Conservation (phyloP, 2,113 vertebrate genomes). For the Taurulus bubalis region DNA sequence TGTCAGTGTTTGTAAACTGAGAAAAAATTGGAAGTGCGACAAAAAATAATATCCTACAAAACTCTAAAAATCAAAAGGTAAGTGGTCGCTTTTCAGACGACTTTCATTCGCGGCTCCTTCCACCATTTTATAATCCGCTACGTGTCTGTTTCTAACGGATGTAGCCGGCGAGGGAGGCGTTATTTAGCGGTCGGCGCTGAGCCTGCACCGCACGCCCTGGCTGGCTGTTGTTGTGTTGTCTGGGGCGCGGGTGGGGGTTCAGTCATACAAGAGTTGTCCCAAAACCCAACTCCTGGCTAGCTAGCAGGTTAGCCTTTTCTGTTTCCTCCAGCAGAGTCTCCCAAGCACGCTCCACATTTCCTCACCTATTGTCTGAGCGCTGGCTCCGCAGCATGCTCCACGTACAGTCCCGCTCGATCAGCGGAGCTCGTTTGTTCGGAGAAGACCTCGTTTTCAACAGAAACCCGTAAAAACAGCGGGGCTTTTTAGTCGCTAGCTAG, state of each 20-base stretch:
- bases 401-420: neutral
- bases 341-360: neutral
- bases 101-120: neutral
- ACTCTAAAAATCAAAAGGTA: slow-evolving; percentile 68
- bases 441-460: neutral
- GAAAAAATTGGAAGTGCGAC: slow-evolving; percentile 81
- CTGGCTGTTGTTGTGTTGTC: slow-evolving; percentile 81
- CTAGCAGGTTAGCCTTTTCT: slow-evolving; percentile 48
- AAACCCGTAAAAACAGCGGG: neutral
- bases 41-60: slow-evolving; percentile 70
- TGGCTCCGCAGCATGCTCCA: neutral
- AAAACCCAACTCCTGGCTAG: slow-evolving; percentile 49
- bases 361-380: too few relatives aligned
- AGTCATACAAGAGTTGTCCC: slow-evolving; percentile 58
- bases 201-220: slow-evolving; percentile 50
- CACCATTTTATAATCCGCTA: neutral
- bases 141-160: neutral
- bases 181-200: slow-evolving; percentile 66
- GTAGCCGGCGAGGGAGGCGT: slow-evolving; percentile 12
- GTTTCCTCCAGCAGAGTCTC: neutral
- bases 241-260: slow-evolving; percentile 63
- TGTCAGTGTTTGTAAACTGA: slow-evolving; percentile 89
- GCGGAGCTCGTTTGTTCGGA: neutral
- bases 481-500: slow-evolving; percentile 3
- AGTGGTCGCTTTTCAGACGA: neutral